Conservation (phyloP, 2,888 invertebrate species). For the Osmoderma eremita region DNA sequence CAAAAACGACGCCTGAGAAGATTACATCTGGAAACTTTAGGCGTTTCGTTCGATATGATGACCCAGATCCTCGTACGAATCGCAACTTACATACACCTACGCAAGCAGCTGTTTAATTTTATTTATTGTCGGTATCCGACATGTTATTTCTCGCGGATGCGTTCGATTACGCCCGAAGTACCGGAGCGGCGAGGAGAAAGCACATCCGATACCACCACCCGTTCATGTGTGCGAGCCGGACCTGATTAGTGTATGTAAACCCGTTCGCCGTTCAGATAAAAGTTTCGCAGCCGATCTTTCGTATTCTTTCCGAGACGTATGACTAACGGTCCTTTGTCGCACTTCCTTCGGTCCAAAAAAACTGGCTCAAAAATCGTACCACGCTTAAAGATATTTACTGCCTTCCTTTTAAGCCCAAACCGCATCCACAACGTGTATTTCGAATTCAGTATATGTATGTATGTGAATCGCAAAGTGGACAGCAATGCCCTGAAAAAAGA, state of each 20-base stretch:
- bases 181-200: conserved; percentile 13
- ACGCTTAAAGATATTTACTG: conserved; percentile 24
- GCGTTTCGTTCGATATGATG: conserved; percentile 7
- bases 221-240: too few relatives aligned
- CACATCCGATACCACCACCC: conserved; percentile 10
- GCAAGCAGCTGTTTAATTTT: conserved; percentile 8
- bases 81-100: conserved; percentile 23
- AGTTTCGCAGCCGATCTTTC: background rate
- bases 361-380: conserved; percentile 6
- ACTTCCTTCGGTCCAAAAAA: conserved; percentile 25
- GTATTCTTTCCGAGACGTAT: conserved; percentile 29
- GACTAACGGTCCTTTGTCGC: conserved; percentile 32
- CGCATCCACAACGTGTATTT: conserved; percentile 15
- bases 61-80: conserved; percentile 22
- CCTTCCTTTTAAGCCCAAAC: conserved; percentile 24
- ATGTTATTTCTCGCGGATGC: conserved; percentile 16
- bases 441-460: conserved; percentile 7
- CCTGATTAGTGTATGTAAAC: background rate
- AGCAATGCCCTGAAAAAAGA: background rate
- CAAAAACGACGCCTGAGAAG: too few relatives aligned
- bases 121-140: conserved; percentile 24
- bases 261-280: conserved; percentile 2
- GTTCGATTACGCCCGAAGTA: conserved; percentile 6
- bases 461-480: conserved; percentile 11
- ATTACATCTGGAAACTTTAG: background rate